A percentile compares a stretch with the other conserved stretches of the same genome.
These are phyloP conservation scores for Loriculus beryllinus DNA, from an alignment of 2,797 vertebrate genomes.

Conservation along the genomic window DNA sequence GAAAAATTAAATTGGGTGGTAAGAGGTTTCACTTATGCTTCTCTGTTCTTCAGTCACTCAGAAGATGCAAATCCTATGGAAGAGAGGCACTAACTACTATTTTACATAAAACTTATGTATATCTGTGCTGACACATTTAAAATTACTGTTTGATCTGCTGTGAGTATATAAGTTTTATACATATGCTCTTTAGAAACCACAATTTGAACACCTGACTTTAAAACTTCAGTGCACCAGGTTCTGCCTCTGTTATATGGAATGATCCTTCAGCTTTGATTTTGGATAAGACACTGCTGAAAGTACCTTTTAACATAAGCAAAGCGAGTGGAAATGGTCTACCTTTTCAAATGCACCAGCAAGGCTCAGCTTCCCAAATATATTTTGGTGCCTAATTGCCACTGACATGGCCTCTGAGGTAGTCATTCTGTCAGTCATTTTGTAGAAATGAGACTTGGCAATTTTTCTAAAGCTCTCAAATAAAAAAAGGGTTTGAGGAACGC, in stretches of 20 bases:
- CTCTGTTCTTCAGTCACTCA: not conserved
- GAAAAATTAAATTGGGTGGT: not conserved
- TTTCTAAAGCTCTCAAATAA: not conserved
- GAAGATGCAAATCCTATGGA: not conserved
- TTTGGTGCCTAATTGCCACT: not conserved
- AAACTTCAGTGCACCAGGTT: not conserved
- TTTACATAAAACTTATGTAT: not conserved
- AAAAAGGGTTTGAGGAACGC: rapidly evolving
- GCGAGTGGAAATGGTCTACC: not conserved
- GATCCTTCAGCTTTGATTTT: not conserved
- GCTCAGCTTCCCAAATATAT: not conserved
- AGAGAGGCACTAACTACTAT: not conserved
- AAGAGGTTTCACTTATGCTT: not conserved
- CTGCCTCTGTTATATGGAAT: not conserved
- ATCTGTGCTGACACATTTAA: not conserved
- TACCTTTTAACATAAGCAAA: not conserved
- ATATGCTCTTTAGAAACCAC: not conserved
- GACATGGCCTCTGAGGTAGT: not conserved
- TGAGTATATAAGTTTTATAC: not conserved
- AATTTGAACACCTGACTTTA: not conserved
- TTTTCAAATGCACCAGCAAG: not conserved
- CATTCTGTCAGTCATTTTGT: not conserved
- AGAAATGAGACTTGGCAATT: not conserved
- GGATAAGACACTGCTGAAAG: not conserved
- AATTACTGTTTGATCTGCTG: not conserved